Conservation (phyloP, 2,113 vertebrate species). For the Astur gentilis region DNA sequence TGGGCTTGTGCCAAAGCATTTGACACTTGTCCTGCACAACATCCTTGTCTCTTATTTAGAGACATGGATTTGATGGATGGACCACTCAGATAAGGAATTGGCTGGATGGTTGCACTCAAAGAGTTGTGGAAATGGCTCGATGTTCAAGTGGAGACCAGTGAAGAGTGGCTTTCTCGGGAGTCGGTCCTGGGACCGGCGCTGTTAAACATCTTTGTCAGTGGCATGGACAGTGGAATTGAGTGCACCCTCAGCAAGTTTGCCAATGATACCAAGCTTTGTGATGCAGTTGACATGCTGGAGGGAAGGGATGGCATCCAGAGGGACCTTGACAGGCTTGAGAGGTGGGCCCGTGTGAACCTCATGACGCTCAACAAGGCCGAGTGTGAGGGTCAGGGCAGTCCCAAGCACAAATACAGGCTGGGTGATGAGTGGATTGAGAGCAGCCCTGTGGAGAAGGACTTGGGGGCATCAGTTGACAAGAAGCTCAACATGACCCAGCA, state of each 20-base stretch:
- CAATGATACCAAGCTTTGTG: background rate
- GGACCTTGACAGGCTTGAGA: background rate
- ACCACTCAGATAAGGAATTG: background rate
- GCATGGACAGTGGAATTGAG: background rate
- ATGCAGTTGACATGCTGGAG: too few relatives aligned
- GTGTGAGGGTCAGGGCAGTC: background rate
- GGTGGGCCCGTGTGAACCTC: background rate
- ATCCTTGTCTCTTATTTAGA: too few relatives aligned
- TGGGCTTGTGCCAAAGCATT: background rate
- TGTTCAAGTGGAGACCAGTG: background rate
- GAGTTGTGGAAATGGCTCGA: background rate
- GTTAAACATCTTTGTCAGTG: background rate
- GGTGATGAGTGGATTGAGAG: too few relatives aligned
- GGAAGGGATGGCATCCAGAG: background rate
- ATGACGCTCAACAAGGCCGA: background rate
- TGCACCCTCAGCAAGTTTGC: background rate
- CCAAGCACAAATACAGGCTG: background rate
- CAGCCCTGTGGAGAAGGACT: background rate
- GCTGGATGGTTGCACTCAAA: background rate
- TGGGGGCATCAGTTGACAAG: background rate
- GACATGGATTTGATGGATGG: too few relatives aligned
- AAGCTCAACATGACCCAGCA: background rate
- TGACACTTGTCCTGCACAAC: too few relatives aligned
- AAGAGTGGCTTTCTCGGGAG: background rate
- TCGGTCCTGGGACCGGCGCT: background rate